Evolutionary conservation across 2,113 vertebrate species (phyloP).

Genomic region (pig (Sus scrofa)): DNA sequence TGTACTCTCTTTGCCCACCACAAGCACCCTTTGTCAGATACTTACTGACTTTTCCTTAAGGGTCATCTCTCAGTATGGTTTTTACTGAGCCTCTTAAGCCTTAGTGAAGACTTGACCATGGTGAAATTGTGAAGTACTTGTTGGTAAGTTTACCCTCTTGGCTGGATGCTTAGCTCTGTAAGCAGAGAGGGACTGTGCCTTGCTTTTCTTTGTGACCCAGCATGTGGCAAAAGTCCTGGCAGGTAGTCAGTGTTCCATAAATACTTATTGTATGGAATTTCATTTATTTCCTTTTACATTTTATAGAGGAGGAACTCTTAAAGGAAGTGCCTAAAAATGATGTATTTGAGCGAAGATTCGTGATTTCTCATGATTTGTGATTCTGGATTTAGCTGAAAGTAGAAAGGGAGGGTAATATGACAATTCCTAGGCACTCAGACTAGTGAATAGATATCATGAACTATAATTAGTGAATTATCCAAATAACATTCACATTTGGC

Average conservation of each 20-base stretch:
- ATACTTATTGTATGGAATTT: slow-evolving; percentile 51
- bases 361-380: slow-evolving; percentile 16
- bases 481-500: slow-evolving; percentile 5
- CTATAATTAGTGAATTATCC: neutral
- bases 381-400: neutral
- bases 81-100: neutral
- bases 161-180: neutral
- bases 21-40: neutral
- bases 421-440: slow-evolving; percentile 27
- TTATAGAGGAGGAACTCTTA: slow-evolving; percentile 41
- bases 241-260: neutral
- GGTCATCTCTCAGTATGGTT: neutral
- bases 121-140: neutral
- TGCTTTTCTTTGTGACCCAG: neutral
- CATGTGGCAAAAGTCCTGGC: neutral
- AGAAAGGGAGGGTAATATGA: neutral
- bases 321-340: neutral
- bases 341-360: slow-evolving; percentile 48
- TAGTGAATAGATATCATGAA: neutral
- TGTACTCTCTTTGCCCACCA: neutral
- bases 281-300: slow-evolving; percentile 52
- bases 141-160: neutral
- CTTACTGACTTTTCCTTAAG: neutral
- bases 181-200: neutral
- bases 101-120: neutral